Base-by-base conservation (phyloP, 92 coral and sea anemone genomes). In the Meandrina meandrites region DNA sequence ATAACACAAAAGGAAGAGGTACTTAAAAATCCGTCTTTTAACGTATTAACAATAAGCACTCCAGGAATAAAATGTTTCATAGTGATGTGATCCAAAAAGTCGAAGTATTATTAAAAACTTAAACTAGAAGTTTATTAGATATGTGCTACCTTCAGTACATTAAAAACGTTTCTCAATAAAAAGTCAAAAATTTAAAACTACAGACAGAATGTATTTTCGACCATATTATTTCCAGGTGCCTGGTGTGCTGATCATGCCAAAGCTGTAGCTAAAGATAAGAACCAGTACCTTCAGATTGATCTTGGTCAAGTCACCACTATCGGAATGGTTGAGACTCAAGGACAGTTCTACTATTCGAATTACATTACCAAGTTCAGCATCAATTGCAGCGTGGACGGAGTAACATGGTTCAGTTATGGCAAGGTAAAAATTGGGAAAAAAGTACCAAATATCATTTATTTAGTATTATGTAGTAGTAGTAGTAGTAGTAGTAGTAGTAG, bases 231-330 rank as follows among this genome's bases (percentile, higher is more conserved):
- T 24, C 11, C 57, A 96, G 98, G 98, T 67, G 94, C 94, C 6
- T 94, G 98, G 98, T 94, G 98, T 82, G 94, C 96, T 28, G 99
- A 96, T 50, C 99, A 93, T 79, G 87, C 91, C 50, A 86, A 90
- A 67, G 92, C 99, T 56, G 79, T 73, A 47, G 87, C 89, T 27
- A 90, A 93, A 76, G 92, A 91, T 76, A 88, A 53, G 54, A 88
- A 87, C 67, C 98, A 94, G 48, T 93, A 79, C 79, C 83, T 94
- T 31, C 83, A 86, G 70, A 27, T 93, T 24, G 96, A 94, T 67
- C 89, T 94, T 24, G 90, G 88, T 10, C n/a, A 51, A 32, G 70
- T 85, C 57, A 75, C 27, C 48, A 86, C 78, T 16, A 89, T 94
- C 30, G 98, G 96, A 31, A 91, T 93, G 87, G 82, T 94, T 10